Percentiles rank a stretch among this genome's conserved stretches.
These are phyloP conservation scores for Venusia cambrica DNA, from an alignment of 2,888 invertebrate genomes.

Conservation along the genomic window DNA sequence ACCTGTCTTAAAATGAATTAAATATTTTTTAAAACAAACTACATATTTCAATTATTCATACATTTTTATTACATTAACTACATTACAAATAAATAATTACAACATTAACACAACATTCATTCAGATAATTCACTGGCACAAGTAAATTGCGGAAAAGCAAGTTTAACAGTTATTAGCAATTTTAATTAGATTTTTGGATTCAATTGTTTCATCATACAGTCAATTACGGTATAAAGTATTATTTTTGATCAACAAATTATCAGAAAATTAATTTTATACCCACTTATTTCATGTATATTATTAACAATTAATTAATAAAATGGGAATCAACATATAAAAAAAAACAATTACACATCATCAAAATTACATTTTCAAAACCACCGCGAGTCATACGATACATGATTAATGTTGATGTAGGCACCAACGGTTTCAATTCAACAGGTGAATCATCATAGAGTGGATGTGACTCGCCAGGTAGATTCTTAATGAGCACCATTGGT, in stretches of 20 bases:
- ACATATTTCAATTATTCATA: constrained; percentile 23
- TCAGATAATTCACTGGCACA: constrained; percentile 7
- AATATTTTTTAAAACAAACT: constrained; percentile 23
- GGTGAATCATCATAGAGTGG: too few species aligned
- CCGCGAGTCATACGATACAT: too few species aligned
- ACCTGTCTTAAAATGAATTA: constrained; percentile 2
- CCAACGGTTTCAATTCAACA: too few species aligned
- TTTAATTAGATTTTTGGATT: background rate
- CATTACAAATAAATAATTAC: constrained; percentile 46
- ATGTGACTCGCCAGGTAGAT: too few species aligned
- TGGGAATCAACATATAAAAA: constrained; percentile 1
- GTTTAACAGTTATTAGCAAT: background rate
- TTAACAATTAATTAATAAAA: background rate
- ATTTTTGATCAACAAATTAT: too few species aligned
- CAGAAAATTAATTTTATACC: too few species aligned
- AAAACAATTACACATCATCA: constrained; percentile 10
- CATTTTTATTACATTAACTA: constrained; percentile 35
- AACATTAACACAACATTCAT: constrained; percentile 25
- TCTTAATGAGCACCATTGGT: too few species aligned
- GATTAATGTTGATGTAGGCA: too few species aligned
- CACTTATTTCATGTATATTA: constrained; percentile 1
- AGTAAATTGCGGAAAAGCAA: constrained; percentile 16
- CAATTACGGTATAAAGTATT: too few species aligned
- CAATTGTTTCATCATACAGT: too few species aligned
- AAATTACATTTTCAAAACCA: constrained; percentile 7